phyloP scores from a whole-genome alignment of 1,140 invertebrate species.

The Solenopsis fugax region DNA sequence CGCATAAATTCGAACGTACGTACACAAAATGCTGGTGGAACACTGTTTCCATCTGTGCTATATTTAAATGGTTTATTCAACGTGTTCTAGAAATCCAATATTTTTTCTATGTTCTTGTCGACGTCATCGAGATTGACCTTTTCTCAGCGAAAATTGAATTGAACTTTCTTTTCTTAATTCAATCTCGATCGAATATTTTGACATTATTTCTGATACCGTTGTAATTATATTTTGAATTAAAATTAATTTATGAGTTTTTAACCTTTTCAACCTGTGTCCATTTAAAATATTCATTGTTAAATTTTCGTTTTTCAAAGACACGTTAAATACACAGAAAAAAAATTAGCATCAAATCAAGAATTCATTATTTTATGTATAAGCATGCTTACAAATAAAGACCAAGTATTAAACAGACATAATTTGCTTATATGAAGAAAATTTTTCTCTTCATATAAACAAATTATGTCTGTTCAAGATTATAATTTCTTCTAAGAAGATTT shows the following conservation, averaged over 20 bases:
- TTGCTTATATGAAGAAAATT: too few relatives aligned
- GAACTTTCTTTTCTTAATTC: background rate
- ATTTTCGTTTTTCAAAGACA: background rate
- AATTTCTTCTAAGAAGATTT: too few relatives aligned
- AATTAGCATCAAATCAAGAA: too few relatives aligned
- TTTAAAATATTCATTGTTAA: conserved; percentile 6
- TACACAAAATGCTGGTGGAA: background rate
- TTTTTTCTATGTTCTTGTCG: background rate
- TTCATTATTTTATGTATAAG: too few relatives aligned
- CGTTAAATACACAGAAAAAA: too few relatives aligned
- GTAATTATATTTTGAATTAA: background rate
- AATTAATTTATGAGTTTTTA: background rate
- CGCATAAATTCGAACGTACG: background rate
- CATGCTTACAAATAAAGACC: too few relatives aligned
- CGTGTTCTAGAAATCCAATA: background rate
- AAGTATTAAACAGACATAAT: too few relatives aligned
- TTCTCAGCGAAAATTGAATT: background rate
- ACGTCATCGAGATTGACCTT: background rate
- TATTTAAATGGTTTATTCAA: background rate
- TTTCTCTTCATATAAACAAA: too few relatives aligned
- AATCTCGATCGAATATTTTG: background rate
- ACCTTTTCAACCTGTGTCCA: background rate
- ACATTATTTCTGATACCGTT: background rate
- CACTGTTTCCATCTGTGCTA: background rate
- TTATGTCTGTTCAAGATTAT: too few relatives aligned